These are phyloP conservation scores for Crepidodera aurea DNA, from an alignment of 2,888 invertebrate species.

Conservation along the genomic window DNA sequence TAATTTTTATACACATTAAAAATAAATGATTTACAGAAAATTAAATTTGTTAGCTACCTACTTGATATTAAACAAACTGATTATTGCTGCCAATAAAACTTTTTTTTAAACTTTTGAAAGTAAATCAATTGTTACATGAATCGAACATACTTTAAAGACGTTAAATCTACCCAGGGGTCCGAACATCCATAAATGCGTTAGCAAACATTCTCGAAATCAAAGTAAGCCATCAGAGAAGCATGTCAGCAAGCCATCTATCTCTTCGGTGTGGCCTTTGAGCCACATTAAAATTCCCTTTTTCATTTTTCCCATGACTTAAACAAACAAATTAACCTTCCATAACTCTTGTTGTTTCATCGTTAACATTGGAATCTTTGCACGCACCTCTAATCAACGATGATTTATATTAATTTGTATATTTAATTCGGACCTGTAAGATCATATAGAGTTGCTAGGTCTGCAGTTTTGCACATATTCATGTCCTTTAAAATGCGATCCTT, in stretches of 20 bases:
- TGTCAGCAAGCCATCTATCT: slow-evolving; percentile 53
- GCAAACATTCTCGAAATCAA: slow-evolving; percentile 31
- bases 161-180: slow-evolving; percentile 33
- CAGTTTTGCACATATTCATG: too few species aligned
- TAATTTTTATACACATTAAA: too few species aligned
- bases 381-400: slow-evolving; percentile 49
- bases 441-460: too few species aligned
- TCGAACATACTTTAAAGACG: neutral
- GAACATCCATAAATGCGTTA: slow-evolving; percentile 25
- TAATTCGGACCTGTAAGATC: neutral
- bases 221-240: slow-evolving; percentile 49
- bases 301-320: slow-evolving; percentile 54
- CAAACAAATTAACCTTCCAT: slow-evolving; percentile 58
- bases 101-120: neutral
- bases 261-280: slow-evolving; percentile 42
- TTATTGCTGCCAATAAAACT: too few species aligned
- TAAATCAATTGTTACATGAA: neutral
- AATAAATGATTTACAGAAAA: too few species aligned
- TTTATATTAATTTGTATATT: slow-evolving; percentile 43
- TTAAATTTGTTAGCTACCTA: too few species aligned
- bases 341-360: slow-evolving; percentile 50
- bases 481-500: too few species aligned
- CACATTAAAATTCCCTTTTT: slow-evolving; percentile 53
- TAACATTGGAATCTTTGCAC: slow-evolving; percentile 44
- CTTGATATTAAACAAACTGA: too few species aligned